Base-by-base conservation (phyloP, 2,113 vertebrate genomes). In the Neoarius graeffei region DNA sequence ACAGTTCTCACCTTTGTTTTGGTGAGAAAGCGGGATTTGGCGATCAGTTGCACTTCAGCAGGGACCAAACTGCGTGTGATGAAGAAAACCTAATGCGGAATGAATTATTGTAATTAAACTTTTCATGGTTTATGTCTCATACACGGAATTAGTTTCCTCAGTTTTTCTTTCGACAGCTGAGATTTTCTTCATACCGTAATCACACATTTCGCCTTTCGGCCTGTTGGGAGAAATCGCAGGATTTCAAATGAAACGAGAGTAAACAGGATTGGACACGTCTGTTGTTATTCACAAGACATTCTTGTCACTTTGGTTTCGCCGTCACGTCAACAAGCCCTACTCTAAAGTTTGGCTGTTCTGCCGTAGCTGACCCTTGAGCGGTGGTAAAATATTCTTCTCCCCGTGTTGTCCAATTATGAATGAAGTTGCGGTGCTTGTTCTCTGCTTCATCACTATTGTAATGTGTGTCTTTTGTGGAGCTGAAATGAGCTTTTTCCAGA, bases 381-480 rank as follows among this genome's bases (percentile, higher is more conserved):
- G 25, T 25, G 64, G 7, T 4, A 15, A 67, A 71, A 71, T 54
- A 27, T 15, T 35, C 67, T 35, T 35, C 67, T 17, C 15, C 13
- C 67, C 15, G 2, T 35, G 67, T 17, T 71, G 14, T 71, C 15
- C 30, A 69, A 5, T 30, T 2, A 1, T 14, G n/a, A 62, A 62
- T 48, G 56, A 20, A 7, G 25, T n/a, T 35, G 66, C n/a, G 27
- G 27, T 48, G 19, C 69, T 89, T 60, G 50, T 77, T 77, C n/a
- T 86, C 57, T 77, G 17, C 59, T 83, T 86, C 11, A 27, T 17
- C n/a, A 14, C 67, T 83, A 11, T 59, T 86, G 52, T 83, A 77
- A 71, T 10, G 50, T 84, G 17, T 42, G 62, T 77, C 64, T 67
- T 30, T 83, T 74, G 57, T 42, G 19, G 56, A 76, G 10, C 23